Conservation (phyloP, 35 echinoderm and acorn worm species). For the Nesometra sesokonis region DNA sequence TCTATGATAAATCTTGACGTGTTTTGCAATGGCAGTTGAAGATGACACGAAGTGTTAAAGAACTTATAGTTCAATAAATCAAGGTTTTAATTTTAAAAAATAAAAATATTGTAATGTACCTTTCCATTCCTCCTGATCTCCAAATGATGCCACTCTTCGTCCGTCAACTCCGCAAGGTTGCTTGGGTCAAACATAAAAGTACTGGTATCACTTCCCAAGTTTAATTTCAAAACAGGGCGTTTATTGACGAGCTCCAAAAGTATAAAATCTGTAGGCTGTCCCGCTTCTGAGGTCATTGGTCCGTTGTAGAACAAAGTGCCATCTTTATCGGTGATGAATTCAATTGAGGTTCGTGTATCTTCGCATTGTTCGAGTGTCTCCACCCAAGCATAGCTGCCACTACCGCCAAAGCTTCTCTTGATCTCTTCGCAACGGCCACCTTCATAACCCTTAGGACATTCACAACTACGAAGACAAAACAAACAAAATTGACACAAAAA, state of each 20-base stretch:
- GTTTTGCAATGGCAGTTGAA: no score
- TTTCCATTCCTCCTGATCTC: conserved; percentile 67
- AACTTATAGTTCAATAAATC: no score
- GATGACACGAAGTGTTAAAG: no score
- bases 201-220: conserved; percentile 45
- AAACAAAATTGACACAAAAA: no score
- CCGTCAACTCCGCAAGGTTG: neutral
- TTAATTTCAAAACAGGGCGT: conserved; percentile 46
- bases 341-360: conserved; percentile 57
- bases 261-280: conserved; percentile 54
- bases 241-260: conserved; percentile 49
- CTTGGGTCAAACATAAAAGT: conserved; percentile 7
- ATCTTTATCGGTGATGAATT: conserved; percentile 62
- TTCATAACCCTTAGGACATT: conserved; percentile 42
- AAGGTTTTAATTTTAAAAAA: no score
- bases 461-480: conserved; percentile 35
- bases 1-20: no score
- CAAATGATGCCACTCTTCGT: conserved; percentile 78
- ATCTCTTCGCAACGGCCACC: conserved; percentile 80
- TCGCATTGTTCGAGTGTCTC: conserved; percentile 60
- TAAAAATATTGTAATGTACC: no score
- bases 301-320: conserved; percentile 77
- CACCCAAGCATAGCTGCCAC: conserved; percentile 43
- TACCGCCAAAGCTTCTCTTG: conserved; percentile 47
- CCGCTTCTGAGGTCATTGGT: conserved; percentile 18